Evolutionary conservation across 2,797 vertebrate genomes (phyloP).

Genomic region (Sardinella longiceps): DNA sequence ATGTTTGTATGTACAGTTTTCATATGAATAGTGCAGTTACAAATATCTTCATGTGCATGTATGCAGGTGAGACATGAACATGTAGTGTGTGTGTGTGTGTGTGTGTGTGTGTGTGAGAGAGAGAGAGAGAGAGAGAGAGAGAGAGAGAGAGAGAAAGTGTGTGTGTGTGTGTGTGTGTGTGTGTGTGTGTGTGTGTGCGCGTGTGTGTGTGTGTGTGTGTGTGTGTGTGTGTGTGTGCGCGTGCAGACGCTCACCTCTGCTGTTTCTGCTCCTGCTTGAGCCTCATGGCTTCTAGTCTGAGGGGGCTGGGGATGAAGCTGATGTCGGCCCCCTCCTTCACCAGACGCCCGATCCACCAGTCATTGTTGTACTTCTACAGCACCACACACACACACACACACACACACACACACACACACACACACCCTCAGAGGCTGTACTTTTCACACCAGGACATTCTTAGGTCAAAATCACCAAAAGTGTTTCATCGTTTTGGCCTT

Average conservation of each 20-base stretch:
- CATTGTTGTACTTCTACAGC: conserved; percentile 91
- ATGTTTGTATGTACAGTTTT: background rate
- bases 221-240: background rate
- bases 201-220: background rate
- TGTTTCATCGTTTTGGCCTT: too few species aligned
- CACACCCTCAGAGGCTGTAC: too few species aligned
- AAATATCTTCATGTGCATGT: background rate
- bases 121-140: too few species aligned
- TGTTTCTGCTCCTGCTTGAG: conserved; percentile 95
- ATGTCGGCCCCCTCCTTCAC: conserved; percentile 95
- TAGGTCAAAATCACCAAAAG: too few species aligned
- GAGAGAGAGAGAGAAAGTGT: too few species aligned
- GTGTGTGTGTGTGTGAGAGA: background rate
- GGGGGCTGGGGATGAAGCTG: conserved; percentile 94
- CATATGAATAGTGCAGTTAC: background rate
- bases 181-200: background rate
- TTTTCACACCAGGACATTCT: too few species aligned
- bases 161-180: background rate
- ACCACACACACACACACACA: background rate
- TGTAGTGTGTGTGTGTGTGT: background rate
- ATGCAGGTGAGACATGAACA: background rate
- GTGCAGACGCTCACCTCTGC: conserved; percentile 75
- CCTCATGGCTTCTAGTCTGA: conserved; percentile 91
- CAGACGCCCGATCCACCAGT: conserved; percentile 96
- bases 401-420: background rate